Evolutionary conservation across 2,113 vertebrate species (phyloP), one percentile per base, ranked within the genome.

Genomic region (Riparia riparia): DNA sequence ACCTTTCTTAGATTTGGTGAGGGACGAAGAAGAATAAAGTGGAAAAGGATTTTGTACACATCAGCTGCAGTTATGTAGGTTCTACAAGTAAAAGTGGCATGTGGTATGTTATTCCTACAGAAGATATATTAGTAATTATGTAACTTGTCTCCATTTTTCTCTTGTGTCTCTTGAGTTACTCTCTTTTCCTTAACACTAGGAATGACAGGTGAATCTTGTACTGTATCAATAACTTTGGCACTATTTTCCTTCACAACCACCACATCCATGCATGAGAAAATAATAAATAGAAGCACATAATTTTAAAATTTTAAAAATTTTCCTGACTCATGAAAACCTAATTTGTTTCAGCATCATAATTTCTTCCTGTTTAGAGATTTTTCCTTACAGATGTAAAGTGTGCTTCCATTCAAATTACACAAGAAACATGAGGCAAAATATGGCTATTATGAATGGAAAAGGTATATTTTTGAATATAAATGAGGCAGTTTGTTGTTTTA

Each of bases 101-200:
- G 8, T 49, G 2, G 5, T 25, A 50, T 51, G 65, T 20, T 64
- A 14, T 66, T 66, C 4, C 24, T 57, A 10, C 9, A n/a, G 25
- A 47, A 49, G 19, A 50, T 28, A 22, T 21, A n/a, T 37, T 61
- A 42, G 34, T n/a, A 65, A 49, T 44, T 39, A 65, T 72, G 25
- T 11, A 12, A 72, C 4, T 54, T 13, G 29, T 78, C 17, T 69
- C 28, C 15, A 49, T 81, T 86, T 66, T 89, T 70, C 13, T 50
- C 14, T 61, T 4, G 4, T 45, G 13, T 53, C 37, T 68, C 3
- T 6, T 64, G 9, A 71, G 7, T 54, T 58, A 42, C 2, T 0
- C 5, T 7, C 3, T 70, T 68, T 53, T 80, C 22, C 45, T 88
- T 82, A 63, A 42, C 17, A 25, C 7, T 47, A 63, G 17, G 89